Evolutionary conservation across 2,113 vertebrate genomes (phyloP).

Genomic region (Marmota flaviventris): DNA sequence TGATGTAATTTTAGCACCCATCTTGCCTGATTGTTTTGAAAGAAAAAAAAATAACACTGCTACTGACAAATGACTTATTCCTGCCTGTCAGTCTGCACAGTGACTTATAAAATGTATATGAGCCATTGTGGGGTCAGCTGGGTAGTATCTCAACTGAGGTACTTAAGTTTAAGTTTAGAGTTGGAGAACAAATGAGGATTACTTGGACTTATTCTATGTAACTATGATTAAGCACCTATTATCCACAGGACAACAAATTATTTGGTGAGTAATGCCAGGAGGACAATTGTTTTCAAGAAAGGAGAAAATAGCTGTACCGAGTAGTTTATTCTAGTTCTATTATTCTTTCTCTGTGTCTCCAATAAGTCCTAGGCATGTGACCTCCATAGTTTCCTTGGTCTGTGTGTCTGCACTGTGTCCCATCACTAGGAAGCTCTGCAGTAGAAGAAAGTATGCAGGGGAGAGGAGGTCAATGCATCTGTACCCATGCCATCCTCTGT

Average conservation of each 20-base stretch:
- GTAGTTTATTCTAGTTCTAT: background rate
- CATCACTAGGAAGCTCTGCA: background rate
- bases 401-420: background rate
- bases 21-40: slow-evolving; percentile 45
- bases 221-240: background rate
- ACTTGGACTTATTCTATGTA: background rate
- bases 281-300: background rate
- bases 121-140: background rate
- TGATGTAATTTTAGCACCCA: slow-evolving; percentile 17
- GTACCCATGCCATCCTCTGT: background rate
- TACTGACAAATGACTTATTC: background rate
- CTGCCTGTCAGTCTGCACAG: background rate
- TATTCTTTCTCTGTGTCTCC: background rate
- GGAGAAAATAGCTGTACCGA: background rate
- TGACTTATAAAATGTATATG: background rate
- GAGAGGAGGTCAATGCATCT: background rate
- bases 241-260: background rate
- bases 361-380: accelerated
- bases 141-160: background rate
- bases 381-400: background rate
- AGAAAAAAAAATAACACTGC: background rate
- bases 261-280: background rate
- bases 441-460: background rate
- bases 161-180: background rate
- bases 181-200: background rate